These are phyloP conservation scores for Drosophila guanche DNA, from an alignment of 1,140 invertebrate genomes.

Conservation along the genomic window DNA sequence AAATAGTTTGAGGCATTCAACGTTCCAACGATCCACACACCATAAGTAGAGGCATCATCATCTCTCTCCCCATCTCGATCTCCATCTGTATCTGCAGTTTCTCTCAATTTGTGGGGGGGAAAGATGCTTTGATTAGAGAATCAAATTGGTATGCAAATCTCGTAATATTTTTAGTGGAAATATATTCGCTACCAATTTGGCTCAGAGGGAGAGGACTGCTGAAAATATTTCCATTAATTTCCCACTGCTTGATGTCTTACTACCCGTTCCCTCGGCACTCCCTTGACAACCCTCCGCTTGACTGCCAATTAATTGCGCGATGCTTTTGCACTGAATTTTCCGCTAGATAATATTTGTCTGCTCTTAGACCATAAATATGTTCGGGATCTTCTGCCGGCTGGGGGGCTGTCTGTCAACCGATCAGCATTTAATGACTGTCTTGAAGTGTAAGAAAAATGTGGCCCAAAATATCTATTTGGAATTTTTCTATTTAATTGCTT, in stretches of 20 bases:
- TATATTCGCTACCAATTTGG: constrained; percentile 43
- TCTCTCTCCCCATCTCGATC: neutral
- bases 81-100: neutral
- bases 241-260: constrained; percentile 11
- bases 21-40: constrained; percentile 22
- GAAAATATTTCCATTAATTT: constrained; percentile 46
- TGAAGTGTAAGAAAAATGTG: constrained; percentile 21
- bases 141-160: constrained; percentile 49
- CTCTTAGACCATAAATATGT: constrained; percentile 41
- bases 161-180: constrained; percentile 35
- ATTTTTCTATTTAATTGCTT: constrained; percentile 49
- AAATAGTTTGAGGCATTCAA: constrained; percentile 55
- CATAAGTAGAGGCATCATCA: no score
- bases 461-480: constrained; percentile 5
- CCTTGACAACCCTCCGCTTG: neutral
- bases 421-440: constrained; percentile 42
- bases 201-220: constrained; percentile 18
- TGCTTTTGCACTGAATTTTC: constrained; percentile 18
- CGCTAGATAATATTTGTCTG: constrained; percentile 43
- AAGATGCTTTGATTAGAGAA: constrained; percentile 67
- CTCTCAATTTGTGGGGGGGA: constrained; percentile 26
- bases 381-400: constrained; percentile 17
- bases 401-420: constrained; percentile 62
- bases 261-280: no score
- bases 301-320: constrained; percentile 60